phyloP scores from a whole-genome alignment of 2,797 vertebrate genomes.

The Holocentrus rufus region DNA sequence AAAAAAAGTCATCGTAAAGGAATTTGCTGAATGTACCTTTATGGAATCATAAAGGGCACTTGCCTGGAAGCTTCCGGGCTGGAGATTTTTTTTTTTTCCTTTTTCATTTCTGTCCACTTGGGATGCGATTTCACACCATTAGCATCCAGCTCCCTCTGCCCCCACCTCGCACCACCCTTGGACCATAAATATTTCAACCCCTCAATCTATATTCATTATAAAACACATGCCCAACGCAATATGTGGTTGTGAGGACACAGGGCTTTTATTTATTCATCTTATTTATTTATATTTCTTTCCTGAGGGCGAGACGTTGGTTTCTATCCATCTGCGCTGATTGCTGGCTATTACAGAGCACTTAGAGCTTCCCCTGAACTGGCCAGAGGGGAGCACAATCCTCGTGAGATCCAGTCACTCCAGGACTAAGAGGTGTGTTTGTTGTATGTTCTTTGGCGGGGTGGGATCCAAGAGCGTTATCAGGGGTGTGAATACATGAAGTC shows the following conservation, averaged over 20 bases:
- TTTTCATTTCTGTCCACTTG: conserved; percentile 68
- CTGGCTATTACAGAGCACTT: conserved; percentile 85
- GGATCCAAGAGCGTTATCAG: conserved; percentile 36
- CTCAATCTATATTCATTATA: conserved; percentile 87
- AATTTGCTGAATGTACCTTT: conserved; percentile 24
- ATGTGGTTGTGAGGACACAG: conserved; percentile 77
- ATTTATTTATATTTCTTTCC: conserved; percentile 85
- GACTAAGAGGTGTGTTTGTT: conserved; percentile 73
- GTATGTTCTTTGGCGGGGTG: conserved; percentile 31
- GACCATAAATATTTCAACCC: conserved; percentile 86
- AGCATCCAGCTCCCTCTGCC: conserved; percentile 30
- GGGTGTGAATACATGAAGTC: conserved; percentile 31
- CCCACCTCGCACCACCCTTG: conserved; percentile 70
- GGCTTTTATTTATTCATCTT: conserved; percentile 86
- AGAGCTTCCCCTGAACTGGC: conserved; percentile 75
- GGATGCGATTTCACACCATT: conserved; percentile 78
- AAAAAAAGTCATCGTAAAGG: background rate
- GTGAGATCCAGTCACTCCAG: conserved; percentile 71
- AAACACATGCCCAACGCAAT: conserved; percentile 80
- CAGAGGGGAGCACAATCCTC: conserved; percentile 71
- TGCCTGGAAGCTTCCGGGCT: conserved; percentile 57
- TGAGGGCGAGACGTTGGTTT: conserved; percentile 78
- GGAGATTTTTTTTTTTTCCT: conserved; percentile 60
- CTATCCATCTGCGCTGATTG: conserved; percentile 81
- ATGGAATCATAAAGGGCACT: conserved; percentile 51